These are phyloP conservation scores for Cerastis rubricosa DNA, from an alignment of 2,888 invertebrate genomes.

Conservation along the genomic window DNA sequence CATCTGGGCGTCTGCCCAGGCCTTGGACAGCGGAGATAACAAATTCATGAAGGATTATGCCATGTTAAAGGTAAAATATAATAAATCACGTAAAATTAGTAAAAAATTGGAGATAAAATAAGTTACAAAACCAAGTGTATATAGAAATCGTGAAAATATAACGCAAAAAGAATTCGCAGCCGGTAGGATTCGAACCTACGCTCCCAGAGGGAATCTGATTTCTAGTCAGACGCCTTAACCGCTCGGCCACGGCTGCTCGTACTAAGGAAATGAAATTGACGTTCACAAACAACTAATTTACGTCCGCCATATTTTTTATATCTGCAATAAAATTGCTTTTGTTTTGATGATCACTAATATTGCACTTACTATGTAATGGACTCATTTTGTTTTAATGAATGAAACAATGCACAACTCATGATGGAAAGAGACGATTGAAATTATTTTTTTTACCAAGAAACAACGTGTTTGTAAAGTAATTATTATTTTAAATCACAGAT, in stretches of 20 bases:
- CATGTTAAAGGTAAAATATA: slow-evolving; percentile 92
- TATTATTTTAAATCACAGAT: slow-evolving; percentile 85
- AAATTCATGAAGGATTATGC: slow-evolving; percentile 93
- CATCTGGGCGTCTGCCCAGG: slow-evolving; percentile 78
- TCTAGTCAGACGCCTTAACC: slow-evolving; percentile 97
- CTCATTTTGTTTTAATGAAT: background rate
- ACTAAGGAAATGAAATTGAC: background rate
- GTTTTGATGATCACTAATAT: background rate
- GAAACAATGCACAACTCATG: background rate
- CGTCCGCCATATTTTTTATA: accelerated
- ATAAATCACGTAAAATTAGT: background rate
- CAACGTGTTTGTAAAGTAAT: background rate
- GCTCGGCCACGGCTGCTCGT: slow-evolving; percentile 95
- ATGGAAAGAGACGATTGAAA: background rate
- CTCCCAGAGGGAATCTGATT: slow-evolving; percentile 97
- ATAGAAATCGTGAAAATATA: background rate
- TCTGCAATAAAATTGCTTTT: background rate
- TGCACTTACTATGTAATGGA: background rate
- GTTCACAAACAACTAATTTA: background rate
- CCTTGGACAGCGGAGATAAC: slow-evolving; percentile 91
- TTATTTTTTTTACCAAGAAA: background rate
- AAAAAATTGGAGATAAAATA: background rate
- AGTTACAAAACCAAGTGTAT: background rate
- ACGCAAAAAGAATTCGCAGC: slow-evolving; percentile 91
- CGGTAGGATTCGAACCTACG: slow-evolving; percentile 97